A percentile compares a stretch with the other conserved stretches of the same genome.
Evolutionary conservation across 2,888 invertebrate genomes (phyloP).

Genomic region (Hypselothyrea guttata): DNA sequence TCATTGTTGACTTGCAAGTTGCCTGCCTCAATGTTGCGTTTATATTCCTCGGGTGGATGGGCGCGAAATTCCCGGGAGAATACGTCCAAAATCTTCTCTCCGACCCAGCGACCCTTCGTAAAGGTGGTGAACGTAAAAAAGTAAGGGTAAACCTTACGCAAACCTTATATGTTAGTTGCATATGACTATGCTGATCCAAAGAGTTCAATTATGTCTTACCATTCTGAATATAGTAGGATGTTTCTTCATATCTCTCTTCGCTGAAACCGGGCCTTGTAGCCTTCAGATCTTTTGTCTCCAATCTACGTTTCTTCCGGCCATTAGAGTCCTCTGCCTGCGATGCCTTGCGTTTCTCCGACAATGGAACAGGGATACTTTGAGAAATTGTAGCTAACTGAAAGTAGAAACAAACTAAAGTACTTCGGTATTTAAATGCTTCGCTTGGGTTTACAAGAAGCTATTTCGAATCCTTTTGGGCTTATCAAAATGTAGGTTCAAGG

Average conservation of each 20-base stretch:
- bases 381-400: conserved; percentile 29
- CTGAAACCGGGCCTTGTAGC: conserved; percentile 95
- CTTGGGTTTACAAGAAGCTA: background rate
- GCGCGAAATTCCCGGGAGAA: conserved; percentile 96
- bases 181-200: conserved; percentile 21
- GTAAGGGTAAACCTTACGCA: conserved; percentile 97
- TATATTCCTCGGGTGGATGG: conserved; percentile 95
- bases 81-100: conserved; percentile 94
- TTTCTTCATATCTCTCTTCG: conserved; percentile 96
- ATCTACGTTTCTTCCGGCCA: conserved; percentile 84
- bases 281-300: conserved; percentile 95
- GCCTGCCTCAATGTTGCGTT: conserved; percentile 94
- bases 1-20: conserved; percentile 96
- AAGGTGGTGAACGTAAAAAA: conserved; percentile 97
- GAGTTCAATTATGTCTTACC: conserved; percentile 84
- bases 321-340: conserved; percentile 1
- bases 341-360: conserved; percentile 48
- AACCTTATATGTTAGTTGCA: conserved; percentile 84
- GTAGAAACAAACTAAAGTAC: background rate
- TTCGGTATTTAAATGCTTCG: conserved; percentile 3
- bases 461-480: conserved; percentile 15
- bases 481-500: conserved; percentile 21
- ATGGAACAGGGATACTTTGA: conserved; percentile 3
- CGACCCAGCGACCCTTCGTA: conserved; percentile 97
- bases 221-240: conserved; percentile 97